Conservation (phyloP, 1,140 invertebrate species). For the Cotesia chilonis region DNA sequence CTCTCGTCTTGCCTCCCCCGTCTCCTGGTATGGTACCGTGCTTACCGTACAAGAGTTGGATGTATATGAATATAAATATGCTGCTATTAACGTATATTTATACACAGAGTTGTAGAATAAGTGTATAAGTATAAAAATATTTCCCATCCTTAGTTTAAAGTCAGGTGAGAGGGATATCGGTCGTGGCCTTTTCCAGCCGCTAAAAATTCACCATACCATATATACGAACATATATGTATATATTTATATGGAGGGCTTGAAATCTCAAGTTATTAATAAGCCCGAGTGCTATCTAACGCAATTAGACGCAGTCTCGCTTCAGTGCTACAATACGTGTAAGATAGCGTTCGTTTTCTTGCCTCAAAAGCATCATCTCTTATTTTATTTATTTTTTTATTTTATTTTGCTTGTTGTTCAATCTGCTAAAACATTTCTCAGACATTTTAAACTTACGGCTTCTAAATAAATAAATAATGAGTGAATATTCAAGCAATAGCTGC, state of each 20-base stretch:
- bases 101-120: no score
- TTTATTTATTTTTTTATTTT: slow-evolving; percentile 6
- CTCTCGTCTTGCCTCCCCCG: neutral
- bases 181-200: slow-evolving; percentile 24
- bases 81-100: no score
- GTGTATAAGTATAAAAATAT: neutral
- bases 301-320: slow-evolving; percentile 55
- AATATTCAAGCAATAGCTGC: neutral
- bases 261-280: slow-evolving; percentile 62
- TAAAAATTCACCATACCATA: slow-evolving; percentile 19
- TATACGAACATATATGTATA: no score
- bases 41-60: slow-evolving; percentile 6
- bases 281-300: slow-evolving; percentile 61
- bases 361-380: neutral
- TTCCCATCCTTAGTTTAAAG: slow-evolving; percentile 2
- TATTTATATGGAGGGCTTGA: slow-evolving; percentile 4
- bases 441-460: slow-evolving; percentile 1
- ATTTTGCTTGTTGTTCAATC: neutral
- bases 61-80: slow-evolving; percentile 14
- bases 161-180: slow-evolving; percentile 29
- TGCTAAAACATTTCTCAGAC: neutral
- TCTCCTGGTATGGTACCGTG: slow-evolving; percentile 21
- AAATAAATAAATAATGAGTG: no score
- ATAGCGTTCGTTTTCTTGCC: slow-evolving; percentile 25
- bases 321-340: slow-evolving; percentile 45